Conservation (phyloP, 2,113 vertebrate species). For the Varanus komodoensis region DNA sequence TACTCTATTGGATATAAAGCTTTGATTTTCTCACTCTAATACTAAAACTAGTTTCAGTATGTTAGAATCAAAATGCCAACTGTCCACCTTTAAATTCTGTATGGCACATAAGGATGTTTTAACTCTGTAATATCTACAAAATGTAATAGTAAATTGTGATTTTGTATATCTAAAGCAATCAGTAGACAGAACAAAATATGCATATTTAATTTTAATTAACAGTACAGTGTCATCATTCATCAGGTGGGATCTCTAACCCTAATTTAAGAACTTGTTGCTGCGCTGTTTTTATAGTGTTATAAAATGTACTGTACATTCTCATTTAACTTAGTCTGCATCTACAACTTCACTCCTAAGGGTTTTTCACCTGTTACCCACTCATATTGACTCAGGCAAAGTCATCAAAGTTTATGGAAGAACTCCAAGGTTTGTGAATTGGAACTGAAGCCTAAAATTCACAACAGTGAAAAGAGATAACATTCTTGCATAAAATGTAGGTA, state of each 20-base stretch:
- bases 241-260: not conserved
- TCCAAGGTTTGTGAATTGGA: not conserved
- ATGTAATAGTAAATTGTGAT: not conserved
- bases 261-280: not conserved
- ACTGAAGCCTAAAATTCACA: not conserved
- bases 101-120: constrained; percentile 20
- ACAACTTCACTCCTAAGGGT: not conserved
- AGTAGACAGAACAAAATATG: not conserved
- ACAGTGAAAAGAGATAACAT: not conserved
- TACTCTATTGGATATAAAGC: constrained; percentile 17
- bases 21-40: constrained; percentile 7
- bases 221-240: not conserved
- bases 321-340: not conserved
- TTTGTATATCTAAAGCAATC: not conserved
- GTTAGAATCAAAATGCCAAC: constrained; percentile 37
- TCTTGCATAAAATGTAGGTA: not conserved
- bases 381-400: not conserved
- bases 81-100: not conserved
- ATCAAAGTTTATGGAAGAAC: not conserved
- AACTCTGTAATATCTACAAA: constrained; percentile 1
- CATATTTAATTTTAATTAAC: not conserved
- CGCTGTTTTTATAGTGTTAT: not conserved
- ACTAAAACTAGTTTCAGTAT: constrained; percentile 27
- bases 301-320: not conserved
- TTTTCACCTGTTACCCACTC: not conserved